phyloP scores from a whole-genome alignment of 2,888 invertebrate genomes.

The Tachina grossa region DNA sequence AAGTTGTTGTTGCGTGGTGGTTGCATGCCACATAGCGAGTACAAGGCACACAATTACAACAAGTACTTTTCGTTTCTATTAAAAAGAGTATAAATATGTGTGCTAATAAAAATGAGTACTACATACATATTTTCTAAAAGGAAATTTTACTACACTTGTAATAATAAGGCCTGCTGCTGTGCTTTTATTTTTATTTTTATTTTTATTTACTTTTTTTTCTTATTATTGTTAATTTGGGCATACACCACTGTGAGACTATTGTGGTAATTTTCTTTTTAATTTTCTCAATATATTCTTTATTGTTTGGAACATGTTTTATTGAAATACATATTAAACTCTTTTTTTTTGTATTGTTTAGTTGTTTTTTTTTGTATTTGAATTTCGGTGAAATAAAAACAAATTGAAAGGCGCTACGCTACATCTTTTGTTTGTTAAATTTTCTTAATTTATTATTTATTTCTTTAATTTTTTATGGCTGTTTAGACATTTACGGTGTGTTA shows the following conservation, averaged over 20 bases:
- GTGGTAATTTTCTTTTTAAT: slow-evolving; percentile 11
- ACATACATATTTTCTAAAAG: background rate
- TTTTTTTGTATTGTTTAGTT: too few species aligned
- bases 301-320: slow-evolving; percentile 8
- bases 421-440: background rate
- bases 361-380: background rate
- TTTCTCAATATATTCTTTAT: background rate
- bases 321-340: background rate
- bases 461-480: slow-evolving; percentile 1
- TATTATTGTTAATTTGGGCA: slow-evolving; percentile 23
- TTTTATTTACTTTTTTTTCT: slow-evolving; percentile 26
- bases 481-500: slow-evolving; percentile 5
- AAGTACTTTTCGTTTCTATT: slow-evolving; percentile 51
- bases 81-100: background rate
- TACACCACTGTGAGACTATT: slow-evolving; percentile 6
- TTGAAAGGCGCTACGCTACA: background rate
- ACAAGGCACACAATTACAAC: slow-evolving; percentile 29
- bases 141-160: slow-evolving; percentile 13
- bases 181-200: slow-evolving; percentile 17
- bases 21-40: slow-evolving; percentile 39
- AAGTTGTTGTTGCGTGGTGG: slow-evolving; percentile 26
- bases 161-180: slow-evolving; percentile 9
- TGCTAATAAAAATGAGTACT: slow-evolving; percentile 8
- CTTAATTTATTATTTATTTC: background rate
- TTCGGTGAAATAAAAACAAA: background rate